Conservation (phyloP, 2,888 invertebrate species). For the Liodrosophila aerea region DNA sequence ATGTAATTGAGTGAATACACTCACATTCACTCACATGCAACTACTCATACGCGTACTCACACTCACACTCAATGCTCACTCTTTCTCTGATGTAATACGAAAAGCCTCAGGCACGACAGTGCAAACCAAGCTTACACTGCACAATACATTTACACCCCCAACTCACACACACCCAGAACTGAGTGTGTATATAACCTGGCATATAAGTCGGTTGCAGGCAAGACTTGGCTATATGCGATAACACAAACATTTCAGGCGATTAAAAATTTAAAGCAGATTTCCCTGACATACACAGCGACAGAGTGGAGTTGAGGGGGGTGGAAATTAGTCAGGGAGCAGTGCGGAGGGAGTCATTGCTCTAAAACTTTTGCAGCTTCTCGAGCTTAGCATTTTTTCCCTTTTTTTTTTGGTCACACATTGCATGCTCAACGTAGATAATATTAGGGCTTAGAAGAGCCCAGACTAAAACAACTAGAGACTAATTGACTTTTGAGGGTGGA, state of each 20-base stretch:
- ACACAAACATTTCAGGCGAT: conserved; percentile 57
- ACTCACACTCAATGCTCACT: neutral
- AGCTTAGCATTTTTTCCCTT: conserved; percentile 23
- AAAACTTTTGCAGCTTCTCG: conserved; percentile 18
- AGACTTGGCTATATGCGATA: conserved; percentile 42
- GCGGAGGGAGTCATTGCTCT: neutral
- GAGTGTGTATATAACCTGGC: neutral
- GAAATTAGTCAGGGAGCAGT: neutral
- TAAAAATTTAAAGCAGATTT: conserved; percentile 57
- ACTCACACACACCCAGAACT: neutral
- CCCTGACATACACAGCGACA: conserved; percentile 32
- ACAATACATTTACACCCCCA: conserved; percentile 36
- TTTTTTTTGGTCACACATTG: conserved; percentile 23
- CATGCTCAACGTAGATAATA: conserved; percentile 47
- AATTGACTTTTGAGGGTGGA: conserved; percentile 48
- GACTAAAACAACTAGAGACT: conserved; percentile 15
- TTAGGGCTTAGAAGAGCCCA: conserved; percentile 11
- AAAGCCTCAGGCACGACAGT: conserved; percentile 32
- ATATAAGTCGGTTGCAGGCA: conserved; percentile 6
- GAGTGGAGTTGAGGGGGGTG: neutral
- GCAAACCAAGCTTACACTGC: conserved; percentile 27
- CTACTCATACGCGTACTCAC: neutral
- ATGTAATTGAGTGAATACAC: conserved; percentile 48
- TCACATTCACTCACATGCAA: too few species aligned
- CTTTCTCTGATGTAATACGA: conserved; percentile 31